phyloP scores from a whole-genome alignment of 1,140 invertebrate species.

The Papilio glaucus region DNA sequence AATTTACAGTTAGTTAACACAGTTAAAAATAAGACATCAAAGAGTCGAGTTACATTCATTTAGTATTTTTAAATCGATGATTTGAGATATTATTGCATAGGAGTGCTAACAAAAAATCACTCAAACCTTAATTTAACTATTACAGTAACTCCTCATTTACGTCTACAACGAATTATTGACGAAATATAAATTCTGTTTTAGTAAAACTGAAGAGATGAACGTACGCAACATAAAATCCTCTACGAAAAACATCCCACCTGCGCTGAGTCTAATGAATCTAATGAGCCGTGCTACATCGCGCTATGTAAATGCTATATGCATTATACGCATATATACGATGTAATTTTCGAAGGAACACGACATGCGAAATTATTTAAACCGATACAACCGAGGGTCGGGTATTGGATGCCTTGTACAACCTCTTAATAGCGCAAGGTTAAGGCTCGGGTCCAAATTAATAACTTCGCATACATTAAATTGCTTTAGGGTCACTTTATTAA shows the following conservation, averaged over 20 bases:
- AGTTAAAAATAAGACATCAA: no score
- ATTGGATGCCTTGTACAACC: neutral
- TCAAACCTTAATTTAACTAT: no score
- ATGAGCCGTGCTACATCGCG: conserved; percentile 2
- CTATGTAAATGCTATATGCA: neutral
- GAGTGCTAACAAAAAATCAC: no score
- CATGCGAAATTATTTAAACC: conserved; percentile 27
- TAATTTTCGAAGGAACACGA: conserved; percentile 25
- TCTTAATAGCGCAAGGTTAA: conserved; percentile 30
- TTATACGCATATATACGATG: neutral
- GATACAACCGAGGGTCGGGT: conserved; percentile 25
- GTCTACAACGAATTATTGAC: no score
- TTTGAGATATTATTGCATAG: no score
- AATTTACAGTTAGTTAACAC: no score
- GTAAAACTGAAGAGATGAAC: neutral
- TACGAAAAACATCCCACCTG: neutral
- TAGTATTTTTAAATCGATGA: no score
- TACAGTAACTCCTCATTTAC: no score
- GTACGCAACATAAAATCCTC: neutral
- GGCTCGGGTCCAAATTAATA: conserved; percentile 19
- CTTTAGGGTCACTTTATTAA: neutral
- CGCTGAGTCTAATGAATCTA: neutral
- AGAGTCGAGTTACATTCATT: no score
- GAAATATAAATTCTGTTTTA: no score
- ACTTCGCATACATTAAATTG: conserved; percentile 14